A percentile compares a stretch with the other conserved stretches of the same genome.
These are phyloP conservation scores for Tinamus guttatus DNA, from an alignment of 2,113 vertebrate species.

Conservation along the genomic window DNA sequence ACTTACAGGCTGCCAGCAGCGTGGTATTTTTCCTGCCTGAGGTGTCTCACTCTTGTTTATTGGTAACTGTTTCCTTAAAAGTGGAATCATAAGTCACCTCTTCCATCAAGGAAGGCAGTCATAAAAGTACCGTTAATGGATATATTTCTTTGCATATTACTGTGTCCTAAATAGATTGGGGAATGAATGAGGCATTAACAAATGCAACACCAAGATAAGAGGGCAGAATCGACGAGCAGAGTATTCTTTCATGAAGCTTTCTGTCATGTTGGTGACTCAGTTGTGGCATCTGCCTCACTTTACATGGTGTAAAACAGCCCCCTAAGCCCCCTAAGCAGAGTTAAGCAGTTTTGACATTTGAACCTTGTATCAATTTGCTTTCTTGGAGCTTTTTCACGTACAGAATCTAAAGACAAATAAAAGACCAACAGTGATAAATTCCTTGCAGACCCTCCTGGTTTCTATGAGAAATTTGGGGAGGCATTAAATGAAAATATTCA, in stretches of 20 bases:
- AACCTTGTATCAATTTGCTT: not conserved
- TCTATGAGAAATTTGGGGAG: not conserved
- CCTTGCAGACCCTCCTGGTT: not conserved
- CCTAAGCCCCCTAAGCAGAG: too few species aligned
- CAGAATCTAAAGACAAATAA: not conserved
- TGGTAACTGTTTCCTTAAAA: not conserved
- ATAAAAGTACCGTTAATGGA: not conserved
- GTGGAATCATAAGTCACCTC: not conserved
- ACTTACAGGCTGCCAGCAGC: not conserved
- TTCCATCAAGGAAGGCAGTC: not conserved
- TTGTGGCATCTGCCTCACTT: not conserved
- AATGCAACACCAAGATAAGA: not conserved
- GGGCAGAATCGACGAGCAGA: not conserved
- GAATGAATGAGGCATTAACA: not conserved
- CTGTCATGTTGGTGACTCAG: not conserved
- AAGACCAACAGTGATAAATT: not conserved
- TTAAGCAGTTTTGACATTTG: not conserved
- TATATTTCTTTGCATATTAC: not conserved
- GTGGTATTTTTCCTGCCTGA: not conserved
- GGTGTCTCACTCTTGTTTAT: not conserved
- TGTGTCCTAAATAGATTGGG: not conserved
- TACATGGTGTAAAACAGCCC: not conserved
- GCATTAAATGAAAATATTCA: not conserved
- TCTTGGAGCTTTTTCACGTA: accelerated
- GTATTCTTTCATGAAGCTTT: not conserved